Conservation (phyloP, 1,140 invertebrate species). For the Eriocheir sinensis region DNA sequence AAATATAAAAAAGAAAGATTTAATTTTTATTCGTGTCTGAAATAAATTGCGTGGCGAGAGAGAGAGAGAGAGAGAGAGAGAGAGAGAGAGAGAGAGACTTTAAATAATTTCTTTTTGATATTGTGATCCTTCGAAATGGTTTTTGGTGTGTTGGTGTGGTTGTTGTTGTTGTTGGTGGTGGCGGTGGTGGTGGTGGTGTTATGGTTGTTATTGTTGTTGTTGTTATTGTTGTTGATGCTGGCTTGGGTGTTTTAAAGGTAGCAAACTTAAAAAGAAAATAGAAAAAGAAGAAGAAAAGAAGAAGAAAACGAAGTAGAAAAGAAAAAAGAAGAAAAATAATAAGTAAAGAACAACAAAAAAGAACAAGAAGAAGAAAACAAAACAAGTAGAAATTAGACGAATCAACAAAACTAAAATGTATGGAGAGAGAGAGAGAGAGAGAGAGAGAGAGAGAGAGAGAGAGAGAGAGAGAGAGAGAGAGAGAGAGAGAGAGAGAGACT, state of each 20-base stretch:
- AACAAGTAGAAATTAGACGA: not conserved
- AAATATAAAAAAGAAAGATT: no score
- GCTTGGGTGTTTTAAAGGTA: no score
- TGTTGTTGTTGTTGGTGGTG: not conserved
- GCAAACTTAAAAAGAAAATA: no score
- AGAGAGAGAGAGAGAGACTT: not conserved
- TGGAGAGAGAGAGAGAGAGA: not conserved
- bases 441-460: not conserved
- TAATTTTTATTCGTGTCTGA: no score
- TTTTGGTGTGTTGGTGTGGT: not conserved
- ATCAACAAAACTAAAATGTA: not conserved
- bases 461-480: not conserved
- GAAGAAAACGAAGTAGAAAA: not conserved
- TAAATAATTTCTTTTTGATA: not conserved
- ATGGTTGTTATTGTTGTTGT: not conserved
- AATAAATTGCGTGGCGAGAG: no score
- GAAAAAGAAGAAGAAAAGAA: not conserved
- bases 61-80: not conserved
- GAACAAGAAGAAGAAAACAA: no score
- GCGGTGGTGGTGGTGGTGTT: no score
- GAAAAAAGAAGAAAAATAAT: no score
- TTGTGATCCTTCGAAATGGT: not conserved
- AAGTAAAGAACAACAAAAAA: no score
- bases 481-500: conserved; percentile 26
- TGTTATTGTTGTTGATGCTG: no score